phyloP scores from a whole-genome alignment of 1,140 invertebrate genomes.

The Sesamia nonagrioides region DNA sequence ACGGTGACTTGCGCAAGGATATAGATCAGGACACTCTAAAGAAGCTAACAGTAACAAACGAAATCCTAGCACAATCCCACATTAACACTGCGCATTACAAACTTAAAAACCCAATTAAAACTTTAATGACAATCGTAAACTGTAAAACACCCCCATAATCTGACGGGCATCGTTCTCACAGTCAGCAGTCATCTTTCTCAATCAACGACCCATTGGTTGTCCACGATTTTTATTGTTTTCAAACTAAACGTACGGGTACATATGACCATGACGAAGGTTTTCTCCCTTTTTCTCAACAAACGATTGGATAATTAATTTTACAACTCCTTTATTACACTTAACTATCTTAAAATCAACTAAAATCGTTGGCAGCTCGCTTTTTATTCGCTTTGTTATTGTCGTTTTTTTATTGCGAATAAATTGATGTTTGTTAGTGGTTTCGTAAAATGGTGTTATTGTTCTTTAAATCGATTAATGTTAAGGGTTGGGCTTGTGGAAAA shows the following conservation, averaged over 20 bases:
- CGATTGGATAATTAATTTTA: slow-evolving; percentile 82
- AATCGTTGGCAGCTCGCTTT: slow-evolving; percentile 48
- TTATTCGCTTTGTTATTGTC: slow-evolving; percentile 59
- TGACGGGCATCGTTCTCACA: slow-evolving; percentile 77
- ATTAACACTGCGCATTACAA: neutral
- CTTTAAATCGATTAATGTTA: slow-evolving; percentile 48
- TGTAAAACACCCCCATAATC: slow-evolving; percentile 73
- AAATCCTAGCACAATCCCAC: slow-evolving; percentile 3
- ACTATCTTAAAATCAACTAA: slow-evolving; percentile 73
- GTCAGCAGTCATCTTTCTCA: slow-evolving; percentile 82
- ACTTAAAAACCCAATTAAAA: slow-evolving; percentile 27
- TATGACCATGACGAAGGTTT: slow-evolving; percentile 39
- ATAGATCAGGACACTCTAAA: neutral
- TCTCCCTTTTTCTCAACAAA: slow-evolving; percentile 71
- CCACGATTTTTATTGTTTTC: slow-evolving; percentile 85
- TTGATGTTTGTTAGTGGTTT: slow-evolving; percentile 68
- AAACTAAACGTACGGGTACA: slow-evolving; percentile 75
- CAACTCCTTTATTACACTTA: slow-evolving; percentile 81
- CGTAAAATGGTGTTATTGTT: slow-evolving; percentile 45
- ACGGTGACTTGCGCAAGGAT: neutral
- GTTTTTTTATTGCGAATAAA: slow-evolving; percentile 76
- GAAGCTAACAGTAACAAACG: neutral
- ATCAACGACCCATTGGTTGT: slow-evolving; percentile 78
- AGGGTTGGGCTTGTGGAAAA: slow-evolving; percentile 10
- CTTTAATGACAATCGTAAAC: slow-evolving; percentile 55